Evolutionary conservation across 2,888 invertebrate species (phyloP).

Genomic region (Vannuccia rotundouncinata): DNA sequence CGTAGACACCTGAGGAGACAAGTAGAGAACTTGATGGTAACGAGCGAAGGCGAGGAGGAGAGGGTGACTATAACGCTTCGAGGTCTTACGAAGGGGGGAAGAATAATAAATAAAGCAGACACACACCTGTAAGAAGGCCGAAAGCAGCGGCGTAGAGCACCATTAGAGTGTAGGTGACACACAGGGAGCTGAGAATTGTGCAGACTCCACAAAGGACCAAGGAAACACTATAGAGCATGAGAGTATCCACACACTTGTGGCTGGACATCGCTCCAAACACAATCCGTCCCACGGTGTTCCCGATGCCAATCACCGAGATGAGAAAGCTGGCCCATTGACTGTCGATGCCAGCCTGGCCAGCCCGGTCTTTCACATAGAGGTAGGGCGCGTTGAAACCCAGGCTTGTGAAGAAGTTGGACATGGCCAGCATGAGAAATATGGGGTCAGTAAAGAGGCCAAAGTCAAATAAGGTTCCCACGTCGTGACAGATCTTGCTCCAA

Average conservation of each 20-base stretch:
- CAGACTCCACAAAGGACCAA: constrained; percentile 79
- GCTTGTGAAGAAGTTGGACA: constrained; percentile 87
- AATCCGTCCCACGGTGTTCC: constrained; percentile 85
- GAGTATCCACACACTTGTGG: constrained; percentile 70
- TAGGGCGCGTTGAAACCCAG: constrained; percentile 87
- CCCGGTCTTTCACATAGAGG: constrained; percentile 72
- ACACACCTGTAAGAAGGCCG: constrained; percentile 52
- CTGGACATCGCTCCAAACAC: constrained; percentile 57
- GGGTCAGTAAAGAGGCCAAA: constrained; percentile 74
- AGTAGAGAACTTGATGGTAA: too few relatives aligned
- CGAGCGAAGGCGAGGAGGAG: too few relatives aligned
- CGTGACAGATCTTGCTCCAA: not conserved
- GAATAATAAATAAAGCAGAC: not conserved
- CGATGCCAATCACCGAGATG: constrained; percentile 78
- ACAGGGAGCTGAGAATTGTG: constrained; percentile 72
- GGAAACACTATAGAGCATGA: constrained; percentile 79
- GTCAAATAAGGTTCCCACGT: constrained; percentile 67
- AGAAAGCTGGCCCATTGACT: constrained; percentile 63
- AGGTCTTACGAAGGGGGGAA: too few relatives aligned
- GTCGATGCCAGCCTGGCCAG: constrained; percentile 53
- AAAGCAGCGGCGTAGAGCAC: constrained; percentile 65
- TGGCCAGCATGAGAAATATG: constrained; percentile 75
- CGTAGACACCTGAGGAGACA: constrained; percentile 72
- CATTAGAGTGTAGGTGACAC: constrained; percentile 67
- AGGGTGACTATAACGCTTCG: too few relatives aligned